Base-by-base conservation (phyloP, 2,797 vertebrate species). In the Tenualosa thibaudeaui region DNA sequence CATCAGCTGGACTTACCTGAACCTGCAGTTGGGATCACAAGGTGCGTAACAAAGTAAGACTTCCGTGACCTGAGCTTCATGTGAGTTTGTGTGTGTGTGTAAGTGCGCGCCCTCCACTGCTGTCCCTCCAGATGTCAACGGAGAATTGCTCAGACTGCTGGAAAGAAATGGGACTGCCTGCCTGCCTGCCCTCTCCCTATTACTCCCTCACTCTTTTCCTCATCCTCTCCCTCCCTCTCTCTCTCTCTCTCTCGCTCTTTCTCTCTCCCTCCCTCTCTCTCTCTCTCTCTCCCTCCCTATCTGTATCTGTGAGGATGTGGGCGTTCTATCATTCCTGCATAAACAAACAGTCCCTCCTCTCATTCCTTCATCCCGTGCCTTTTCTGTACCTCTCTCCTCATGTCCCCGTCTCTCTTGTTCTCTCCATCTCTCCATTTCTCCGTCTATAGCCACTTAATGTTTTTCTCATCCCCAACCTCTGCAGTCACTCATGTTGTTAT, bases 281-380 rank as follows among this genome's bases (percentile, higher is more conserved):
- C 68, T 19, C 68, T 17, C 31, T 40, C 15, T 43, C 68, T 17
- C 68, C 5, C 68, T 15, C 37, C 12, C 37, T 40, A 4, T 40
- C 37, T 75, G 6, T 75, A 43, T 75, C 37, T 75, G 15, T 43
- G 68, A 75, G 5, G 68, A 75, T 75, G 68, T 75, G 68, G 68
- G 68, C 68, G 68, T 75, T 75, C 37, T 75, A 37, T 75, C 68
- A 75, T 75, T 43, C 68, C 68, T 75, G 68, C 68, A 75, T 75
- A 75, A 75, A 75, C 68, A 75, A 75, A 22, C 43, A 75, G 15
- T 75, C 37, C 68, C 68, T 75, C 68, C 68, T 75, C 68, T 75
- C 37, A 43, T 75, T 75, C 68, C 68, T 75, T 75, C 68, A 75
- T 75, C 68, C 43, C 9, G 5, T 22, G 37, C 37, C 31, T 40